Evolutionary conservation across 2,113 vertebrate genomes (phyloP).

Genomic region (Marmota flaviventris): DNA sequence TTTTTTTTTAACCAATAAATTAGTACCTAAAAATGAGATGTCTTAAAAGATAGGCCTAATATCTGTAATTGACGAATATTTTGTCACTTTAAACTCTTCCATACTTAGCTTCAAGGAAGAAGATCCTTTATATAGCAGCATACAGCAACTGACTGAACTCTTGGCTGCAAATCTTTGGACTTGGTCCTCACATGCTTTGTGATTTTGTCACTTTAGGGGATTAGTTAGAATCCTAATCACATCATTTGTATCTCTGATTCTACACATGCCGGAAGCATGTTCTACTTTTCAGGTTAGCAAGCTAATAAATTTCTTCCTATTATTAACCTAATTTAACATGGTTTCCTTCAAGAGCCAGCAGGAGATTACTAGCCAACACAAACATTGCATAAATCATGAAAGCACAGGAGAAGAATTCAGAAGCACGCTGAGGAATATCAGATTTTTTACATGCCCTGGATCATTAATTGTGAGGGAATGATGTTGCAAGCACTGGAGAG

Average conservation of each 20-base stretch:
- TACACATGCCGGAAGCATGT: neutral
- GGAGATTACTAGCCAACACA: neutral
- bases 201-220: neutral
- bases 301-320: neutral
- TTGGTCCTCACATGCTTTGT: neutral
- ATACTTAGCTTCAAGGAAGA: neutral
- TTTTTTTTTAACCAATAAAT: neutral
- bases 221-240: neutral
- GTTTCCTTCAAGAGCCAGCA: neutral
- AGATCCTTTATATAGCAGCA: neutral
- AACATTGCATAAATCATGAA: neutral
- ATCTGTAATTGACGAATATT: neutral
- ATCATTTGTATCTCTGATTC: conserved; percentile 10
- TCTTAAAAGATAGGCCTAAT: neutral
- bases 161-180: neutral
- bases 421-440: neutral
- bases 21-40: neutral
- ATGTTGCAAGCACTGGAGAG: neutral
- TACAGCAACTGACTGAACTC: neutral
- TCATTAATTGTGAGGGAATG: neutral
- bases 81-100: neutral
- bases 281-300: neutral
- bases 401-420: neutral
- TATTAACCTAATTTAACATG: neutral
- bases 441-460: neutral